Base-by-base conservation (phyloP, 2,888 invertebrate species). In the Physocephala rufipes region DNA sequence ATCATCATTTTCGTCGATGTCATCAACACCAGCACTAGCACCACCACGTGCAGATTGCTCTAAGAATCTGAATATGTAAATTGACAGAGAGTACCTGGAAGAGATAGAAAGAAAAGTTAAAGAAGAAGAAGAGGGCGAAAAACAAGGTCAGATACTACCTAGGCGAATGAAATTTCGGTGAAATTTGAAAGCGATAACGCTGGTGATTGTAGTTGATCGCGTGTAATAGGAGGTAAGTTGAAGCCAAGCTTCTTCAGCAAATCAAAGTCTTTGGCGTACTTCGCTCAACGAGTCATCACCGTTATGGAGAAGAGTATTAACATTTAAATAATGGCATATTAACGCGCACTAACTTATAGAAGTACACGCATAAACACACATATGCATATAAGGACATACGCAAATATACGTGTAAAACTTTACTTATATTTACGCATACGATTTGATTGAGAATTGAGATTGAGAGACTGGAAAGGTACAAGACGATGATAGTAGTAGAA, bases 291-390 rank as follows among this genome's bases (percentile, higher is more conserved):
- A n/a, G 12, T 16, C 45, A 16, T 24, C 47, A 47, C 49, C 49
- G 64, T 58, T 58, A 67, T 67, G 67, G 58, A 67, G 58, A 45
- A 58, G 43, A n/a, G 45, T 67, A 58, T 58, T 55, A 58, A 67
- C 67, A 67, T 55, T 30, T 66, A 36, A 53, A 66, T 55, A 55
- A 66, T 55, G 66, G 55, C 66, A 55, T 24, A 24, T 21, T 43
- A 66, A 55, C 65, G 28, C 49, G 51, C 16, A 58, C 24, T 26
- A 5, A 26, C 12, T 15, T 28, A 58, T 12, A n/a, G n/a, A n/a
- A n/a, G 3, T 28, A 28, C 24, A 26, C 28, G 12, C 24, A 24
- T 15, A 24, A 58, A 36, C 36, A 36, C 4, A 36, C 9, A 36
- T 9, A 36, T n/a, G n/a, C n/a, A n/a, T n/a, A n/a, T 28, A 65